Base-by-base conservation (phyloP, 2,797 vertebrate species). In the Periophthalmus magnuspinnatus region DNA sequence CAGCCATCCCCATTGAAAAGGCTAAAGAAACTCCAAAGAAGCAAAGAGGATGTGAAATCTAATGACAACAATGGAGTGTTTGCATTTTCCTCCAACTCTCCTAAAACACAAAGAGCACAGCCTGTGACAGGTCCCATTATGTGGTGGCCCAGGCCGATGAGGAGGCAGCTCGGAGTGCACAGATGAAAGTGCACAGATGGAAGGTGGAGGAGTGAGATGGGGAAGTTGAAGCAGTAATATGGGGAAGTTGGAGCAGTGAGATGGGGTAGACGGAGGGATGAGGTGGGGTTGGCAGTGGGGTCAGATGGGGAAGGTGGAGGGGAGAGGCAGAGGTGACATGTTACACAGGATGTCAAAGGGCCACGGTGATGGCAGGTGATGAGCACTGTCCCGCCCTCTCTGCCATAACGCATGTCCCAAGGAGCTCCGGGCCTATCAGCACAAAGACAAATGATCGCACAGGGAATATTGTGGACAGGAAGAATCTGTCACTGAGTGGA, bases 91-190 rank as follows among this genome's bases (percentile, higher is more conserved):
- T 94, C 90, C 89, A 86, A 86, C 76, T 93, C 92, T 90, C 85
- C 94, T 95, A 94, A 36, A 90, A 94, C 95, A 96, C 95, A 95
- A 95, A 95, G 96, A 96, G 96, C 95, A 96, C 96, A 95, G 94
- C 94, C 94, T 93, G 95, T 98, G 97, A 98, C 96, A 97, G 96
- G 94, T 95, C 96, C 95, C 95, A 97, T 99, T 97, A 98, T 96
- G 95, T 95, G 96, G 95, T 95, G 93, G 93, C 93, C 93, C 92
- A 96, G 34, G 96, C 96, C 93, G 95, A 94, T 91, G 81, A 85
- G 1, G 84, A 95, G 96, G 95, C 96, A 95, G 95, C 95, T 95
- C 95, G 95, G 95, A 94, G 95, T 95, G 95, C 87, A 38, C 36
- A 94, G 88, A 92, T 91, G 90, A 90, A 92, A 92, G 91, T 19